Evolutionary conservation across 1,140 invertebrate species (phyloP).

Genomic region (Bradynema listronoti): DNA sequence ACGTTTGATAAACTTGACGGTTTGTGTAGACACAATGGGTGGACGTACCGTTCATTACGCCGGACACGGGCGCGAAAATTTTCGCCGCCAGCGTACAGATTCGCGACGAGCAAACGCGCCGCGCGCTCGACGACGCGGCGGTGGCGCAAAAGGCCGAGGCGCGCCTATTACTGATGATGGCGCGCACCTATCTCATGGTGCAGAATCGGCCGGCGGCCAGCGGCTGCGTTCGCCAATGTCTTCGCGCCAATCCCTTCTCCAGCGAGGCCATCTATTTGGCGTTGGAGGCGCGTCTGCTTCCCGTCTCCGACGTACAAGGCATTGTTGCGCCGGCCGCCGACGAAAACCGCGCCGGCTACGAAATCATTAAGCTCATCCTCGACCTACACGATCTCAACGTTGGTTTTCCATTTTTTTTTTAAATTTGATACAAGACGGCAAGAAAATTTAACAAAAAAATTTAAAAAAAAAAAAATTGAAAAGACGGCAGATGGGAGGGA

Average conservation of each 20-base stretch:
- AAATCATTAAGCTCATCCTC: slow-evolving; percentile 23
- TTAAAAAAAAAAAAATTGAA: neutral
- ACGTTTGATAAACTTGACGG: neutral
- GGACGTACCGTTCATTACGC: slow-evolving; percentile 20
- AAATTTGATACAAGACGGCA: too few relatives aligned
- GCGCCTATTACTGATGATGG: slow-evolving; percentile 31
- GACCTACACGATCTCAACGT: slow-evolving; percentile 30
- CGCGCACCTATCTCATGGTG: slow-evolving; percentile 43
- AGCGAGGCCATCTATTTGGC: slow-evolving; percentile 33
- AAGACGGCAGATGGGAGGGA: neutral
- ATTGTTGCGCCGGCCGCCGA: slow-evolving; percentile 10
- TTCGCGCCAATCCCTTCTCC: slow-evolving; percentile 30
- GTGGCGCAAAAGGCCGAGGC: slow-evolving; percentile 28
- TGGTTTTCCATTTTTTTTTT: neutral
- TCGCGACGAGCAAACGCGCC: slow-evolving; percentile 2
- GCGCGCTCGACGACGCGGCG: slow-evolving; percentile 22
- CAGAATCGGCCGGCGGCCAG: slow-evolving; percentile 37
- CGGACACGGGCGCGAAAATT: slow-evolving; percentile 18
- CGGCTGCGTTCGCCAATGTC: slow-evolving; percentile 29
- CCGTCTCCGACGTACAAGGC: slow-evolving; percentile 13
- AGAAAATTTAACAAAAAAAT: too few relatives aligned
- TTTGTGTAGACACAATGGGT: slow-evolving; percentile 14
- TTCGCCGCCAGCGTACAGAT: slow-evolving; percentile 8
- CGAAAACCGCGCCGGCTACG: slow-evolving; percentile 16
- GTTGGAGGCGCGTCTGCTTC: slow-evolving; percentile 27